These are phyloP conservation scores for Pelvicachromis taeniatus DNA, from an alignment of 2,113 vertebrate genomes.

Conservation along the genomic window DNA sequence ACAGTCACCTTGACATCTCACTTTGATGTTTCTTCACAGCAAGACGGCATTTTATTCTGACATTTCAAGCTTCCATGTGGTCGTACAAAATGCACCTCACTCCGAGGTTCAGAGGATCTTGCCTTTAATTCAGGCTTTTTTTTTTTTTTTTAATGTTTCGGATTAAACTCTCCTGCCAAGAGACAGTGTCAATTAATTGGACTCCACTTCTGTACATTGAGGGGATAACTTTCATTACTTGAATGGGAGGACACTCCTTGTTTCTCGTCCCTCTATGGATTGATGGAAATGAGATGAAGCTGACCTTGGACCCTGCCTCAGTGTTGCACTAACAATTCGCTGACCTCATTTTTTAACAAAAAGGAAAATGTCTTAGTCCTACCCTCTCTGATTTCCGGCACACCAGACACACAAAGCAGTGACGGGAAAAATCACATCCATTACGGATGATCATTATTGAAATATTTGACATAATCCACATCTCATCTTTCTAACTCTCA, in stretches of 20 bases:
- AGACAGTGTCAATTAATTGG: constrained; percentile 54
- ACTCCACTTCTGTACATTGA: constrained; percentile 31
- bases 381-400: neutral
- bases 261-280: constrained; percentile 33
- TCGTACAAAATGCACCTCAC: neutral
- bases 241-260: constrained; percentile 31
- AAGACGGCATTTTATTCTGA: constrained; percentile 31
- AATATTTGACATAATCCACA: constrained; percentile 27
- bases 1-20: constrained; percentile 48
- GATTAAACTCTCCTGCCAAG: constrained; percentile 41
- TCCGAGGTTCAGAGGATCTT: constrained; percentile 15
- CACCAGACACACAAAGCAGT: neutral
- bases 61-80: constrained; percentile 33
- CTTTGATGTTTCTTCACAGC: constrained; percentile 28
- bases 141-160: neutral
- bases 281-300: constrained; percentile 58
- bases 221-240: constrained; percentile 48
- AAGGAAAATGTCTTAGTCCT: constrained; percentile 19
- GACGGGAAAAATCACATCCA: constrained; percentile 25
- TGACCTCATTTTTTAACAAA: constrained; percentile 57
- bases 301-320: constrained; percentile 32
- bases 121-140: constrained; percentile 11
- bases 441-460: constrained; percentile 8
- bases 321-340: constrained; percentile 28
- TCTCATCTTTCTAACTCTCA: constrained; percentile 11